phyloP scores from a whole-genome alignment of 2,888 invertebrate species.

The Chrysolina oricalcia region DNA sequence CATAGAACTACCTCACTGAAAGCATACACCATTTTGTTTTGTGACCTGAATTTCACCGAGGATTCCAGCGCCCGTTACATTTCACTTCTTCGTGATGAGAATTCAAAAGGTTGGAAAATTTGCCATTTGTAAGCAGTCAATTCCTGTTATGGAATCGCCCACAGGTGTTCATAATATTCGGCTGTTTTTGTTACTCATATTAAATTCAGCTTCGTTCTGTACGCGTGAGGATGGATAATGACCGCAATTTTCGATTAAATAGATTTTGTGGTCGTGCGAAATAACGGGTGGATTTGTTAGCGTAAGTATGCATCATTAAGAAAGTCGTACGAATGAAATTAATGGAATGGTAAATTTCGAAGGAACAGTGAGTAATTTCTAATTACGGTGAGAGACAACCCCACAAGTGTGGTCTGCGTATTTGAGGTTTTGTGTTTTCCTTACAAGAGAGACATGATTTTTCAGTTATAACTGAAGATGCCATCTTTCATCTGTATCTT shows the following conservation, averaged over 20 bases:
- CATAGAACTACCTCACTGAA: no score
- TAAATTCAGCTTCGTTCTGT: conserved; percentile 3
- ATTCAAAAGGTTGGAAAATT: conserved; percentile 41
- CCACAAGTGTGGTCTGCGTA: no score
- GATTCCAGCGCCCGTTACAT: neutral
- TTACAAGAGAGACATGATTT: no score
- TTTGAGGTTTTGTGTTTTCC: no score
- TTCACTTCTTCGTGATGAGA: conserved; percentile 38
- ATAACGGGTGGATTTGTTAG: neutral
- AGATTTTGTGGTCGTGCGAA: neutral
- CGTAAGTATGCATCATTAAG: neutral
- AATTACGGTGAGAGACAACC: no score
- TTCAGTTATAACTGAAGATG: no score
- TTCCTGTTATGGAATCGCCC: conserved; percentile 20
- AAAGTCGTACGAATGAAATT: no score
- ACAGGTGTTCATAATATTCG: conserved; percentile 42
- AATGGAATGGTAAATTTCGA: no score
- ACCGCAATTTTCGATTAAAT: neutral
- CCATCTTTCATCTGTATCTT: no score
- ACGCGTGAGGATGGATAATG: conserved; percentile 13
- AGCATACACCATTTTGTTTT: neutral
- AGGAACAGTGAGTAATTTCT: no score
- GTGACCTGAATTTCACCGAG: conserved; percentile 15
- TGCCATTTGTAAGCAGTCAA: conserved; percentile 45
- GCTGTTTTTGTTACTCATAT: conserved; percentile 32